Base-by-base conservation (phyloP, 1,140 invertebrate species). In the Heliothis virescens region DNA sequence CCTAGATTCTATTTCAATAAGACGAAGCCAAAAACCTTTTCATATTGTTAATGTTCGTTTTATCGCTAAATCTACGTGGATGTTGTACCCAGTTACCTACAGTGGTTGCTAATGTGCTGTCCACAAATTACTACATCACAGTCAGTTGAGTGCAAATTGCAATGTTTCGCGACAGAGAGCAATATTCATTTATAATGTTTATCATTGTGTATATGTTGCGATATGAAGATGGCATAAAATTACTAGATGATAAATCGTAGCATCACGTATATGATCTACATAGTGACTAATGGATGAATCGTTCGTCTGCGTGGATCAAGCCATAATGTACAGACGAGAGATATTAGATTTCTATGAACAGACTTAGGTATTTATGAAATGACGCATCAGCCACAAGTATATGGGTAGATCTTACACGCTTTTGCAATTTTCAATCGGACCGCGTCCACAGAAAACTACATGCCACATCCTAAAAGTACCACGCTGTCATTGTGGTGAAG, bases 141-240 rank as follows among this genome's bases (percentile, higher is more conserved):
- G 78, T 73, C 82, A 80, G 79, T 83, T 72, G 71, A 85, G 76
- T 76, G 53, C 52, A 57, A 76, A 81, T 62, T 85, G 85, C 87
- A 85, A 87, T 86, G 80, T 87, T 89, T 90, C 85, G 83, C 82
- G 82, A 82, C 87, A 84, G 80, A 86, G 78, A 83, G 86, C 85
- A 87, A 88, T 82, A 86, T 84, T 87, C 86, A 85, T 73, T 41
- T 73, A 73, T 83, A 88, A 81, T 74, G 83, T 16, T 59, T 73
- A 73, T 73, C 48, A 71, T 71, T 71, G 67, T 71, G 67, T 52
- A 48, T 52, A 53, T 13, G 34, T 71, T 71, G 48, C 67, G 21
- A 71, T 11, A 71, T 52, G 21, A 71, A 52, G 48, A 53, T 26
- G 21, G 7, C 67, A 71, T 71, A 47, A n/a, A 71, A 67, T 67